A percentile compares a stretch with the other conserved stretches of the same genome.
Conservation (phyloP, 2,113 vertebrate genomes). For the Eidolon helvum region DNA sequence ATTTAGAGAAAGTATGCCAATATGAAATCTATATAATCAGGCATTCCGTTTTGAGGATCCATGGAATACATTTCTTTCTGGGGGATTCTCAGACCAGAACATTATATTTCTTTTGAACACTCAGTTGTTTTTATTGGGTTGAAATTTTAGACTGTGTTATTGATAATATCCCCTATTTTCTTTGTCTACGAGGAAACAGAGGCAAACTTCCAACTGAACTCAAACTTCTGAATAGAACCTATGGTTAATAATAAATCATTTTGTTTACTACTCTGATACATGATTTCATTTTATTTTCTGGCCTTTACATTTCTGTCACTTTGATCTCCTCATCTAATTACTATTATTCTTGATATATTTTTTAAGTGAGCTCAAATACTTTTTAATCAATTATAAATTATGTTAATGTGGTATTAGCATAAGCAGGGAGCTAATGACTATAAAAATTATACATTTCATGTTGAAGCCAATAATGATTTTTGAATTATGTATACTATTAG, state of each 20-base stretch:
- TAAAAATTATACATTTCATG: not conserved
- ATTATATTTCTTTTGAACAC: not conserved
- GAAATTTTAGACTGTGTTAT: not conserved
- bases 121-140: not conserved
- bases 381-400: not conserved
- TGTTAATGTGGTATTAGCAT: not conserved
- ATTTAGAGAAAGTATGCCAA: not conserved
- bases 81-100: not conserved
- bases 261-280: not conserved
- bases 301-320: not conserved
- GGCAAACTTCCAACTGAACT: not conserved
- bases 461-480: not conserved
- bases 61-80: not conserved
- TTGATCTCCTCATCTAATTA: not conserved
- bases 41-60: not conserved
- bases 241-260: not conserved
- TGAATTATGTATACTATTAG: not conserved
- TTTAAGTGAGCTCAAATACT: not conserved
- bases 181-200: not conserved
- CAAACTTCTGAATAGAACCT: not conserved
- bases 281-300: slow-evolving; percentile 23
- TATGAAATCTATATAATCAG: not conserved
- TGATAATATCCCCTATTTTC: not conserved
- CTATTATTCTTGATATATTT: not conserved
- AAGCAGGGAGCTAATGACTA: not conserved